phyloP scores from a whole-genome alignment of 2,113 vertebrate genomes.

The Phocoena phocoena region DNA sequence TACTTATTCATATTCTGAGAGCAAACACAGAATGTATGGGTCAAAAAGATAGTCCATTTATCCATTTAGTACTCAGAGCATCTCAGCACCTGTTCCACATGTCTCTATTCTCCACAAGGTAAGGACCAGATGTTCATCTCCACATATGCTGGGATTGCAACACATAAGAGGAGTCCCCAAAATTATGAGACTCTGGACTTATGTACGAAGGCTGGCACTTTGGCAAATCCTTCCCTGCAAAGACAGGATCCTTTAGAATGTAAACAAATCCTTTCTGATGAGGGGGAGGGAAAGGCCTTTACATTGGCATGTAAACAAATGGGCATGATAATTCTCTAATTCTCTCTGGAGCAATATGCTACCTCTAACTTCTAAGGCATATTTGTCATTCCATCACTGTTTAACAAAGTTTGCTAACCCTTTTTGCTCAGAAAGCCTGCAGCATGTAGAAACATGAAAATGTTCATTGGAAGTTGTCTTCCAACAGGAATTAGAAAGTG shows the following conservation, averaged over 20 bases:
- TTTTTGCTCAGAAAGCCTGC: neutral
- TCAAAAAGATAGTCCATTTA: neutral
- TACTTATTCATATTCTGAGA: neutral
- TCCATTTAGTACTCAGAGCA: neutral
- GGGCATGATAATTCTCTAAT: neutral
- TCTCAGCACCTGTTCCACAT: neutral
- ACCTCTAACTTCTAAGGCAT: neutral
- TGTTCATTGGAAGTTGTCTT: neutral
- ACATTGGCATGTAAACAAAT: neutral
- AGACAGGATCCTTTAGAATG: neutral
- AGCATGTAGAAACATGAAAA: neutral
- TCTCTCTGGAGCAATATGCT: neutral
- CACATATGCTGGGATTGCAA: neutral
- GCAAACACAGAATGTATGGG: neutral
- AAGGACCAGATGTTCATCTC: neutral
- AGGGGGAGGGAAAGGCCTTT: neutral
- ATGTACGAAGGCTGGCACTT: neutral
- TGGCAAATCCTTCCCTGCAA: neutral
- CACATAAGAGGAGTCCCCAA: neutral
- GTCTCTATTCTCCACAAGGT: neutral
- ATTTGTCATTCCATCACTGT: neutral
- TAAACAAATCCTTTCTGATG: neutral
- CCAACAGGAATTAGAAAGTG: neutral
- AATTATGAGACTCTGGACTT: neutral
- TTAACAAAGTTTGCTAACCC: neutral